Evolutionary conservation across 2,797 vertebrate genomes (phyloP), one percentile per base, ranked within the genome.

Genomic region (Galaxias olidus): DNA sequence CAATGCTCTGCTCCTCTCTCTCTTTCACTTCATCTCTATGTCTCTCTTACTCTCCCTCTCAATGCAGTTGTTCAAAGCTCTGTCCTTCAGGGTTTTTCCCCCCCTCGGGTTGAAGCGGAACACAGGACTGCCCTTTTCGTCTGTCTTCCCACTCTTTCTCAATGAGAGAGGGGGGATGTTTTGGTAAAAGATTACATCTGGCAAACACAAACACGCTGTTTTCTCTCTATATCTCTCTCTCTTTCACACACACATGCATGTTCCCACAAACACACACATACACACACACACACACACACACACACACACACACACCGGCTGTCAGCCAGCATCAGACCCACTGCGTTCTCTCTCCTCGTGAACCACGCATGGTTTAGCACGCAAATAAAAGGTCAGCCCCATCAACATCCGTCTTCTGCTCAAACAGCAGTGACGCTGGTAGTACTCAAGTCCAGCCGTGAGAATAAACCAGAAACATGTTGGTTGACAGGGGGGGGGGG

Each of bases 351-450:
- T 84, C 74, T 69, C 50, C 76, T 72, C 57, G 78, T 71, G 85
- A 51, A 65, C 72, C 75, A 80, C 71, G 86, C 81, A 80, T 83
- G 78, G 83, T 52, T 61, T 78, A 81, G 74, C 81, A 85, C 77
- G 67, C 83, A 75, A 87, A 87, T 76, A 74, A 90, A 90, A 90
- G 89, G 89, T 91, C 89, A 91, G 79, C 70, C 69, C 78, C 85
- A 89, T 92, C 88, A 86, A 77, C 84, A 87, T 88, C 85, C 81
- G 80, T 86, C 85, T 85, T 69, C 59, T 59, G 59, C 72, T 73
- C 82, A 78, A 88, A 82, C 61, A 52, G 75, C 71, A 55, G 60
- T 80, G 77, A 79, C 74, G n/a, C n/a, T n/a, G 69, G 62, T 51
- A 51, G 69, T 69, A 30, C 30, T 30, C 75, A 82, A 78, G 83